Conservation (phyloP, 2,888 invertebrate genomes). For the Acrobasis consociella region DNA sequence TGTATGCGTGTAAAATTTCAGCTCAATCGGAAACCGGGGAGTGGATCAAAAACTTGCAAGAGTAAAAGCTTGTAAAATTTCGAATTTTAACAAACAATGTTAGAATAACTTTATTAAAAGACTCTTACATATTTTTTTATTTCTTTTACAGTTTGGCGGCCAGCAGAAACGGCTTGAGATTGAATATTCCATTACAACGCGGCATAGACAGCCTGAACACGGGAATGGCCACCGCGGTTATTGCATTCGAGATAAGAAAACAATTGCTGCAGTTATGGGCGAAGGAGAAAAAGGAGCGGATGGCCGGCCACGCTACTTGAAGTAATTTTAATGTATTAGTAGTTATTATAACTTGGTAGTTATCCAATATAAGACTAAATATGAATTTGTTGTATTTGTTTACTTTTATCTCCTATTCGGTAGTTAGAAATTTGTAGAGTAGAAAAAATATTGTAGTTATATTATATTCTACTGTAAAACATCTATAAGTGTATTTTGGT, state of each 20-base stretch:
- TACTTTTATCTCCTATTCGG: neutral
- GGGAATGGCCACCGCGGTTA: conserved; percentile 90
- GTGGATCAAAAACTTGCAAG: too few relatives aligned
- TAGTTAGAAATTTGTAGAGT: neutral
- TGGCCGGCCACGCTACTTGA: conserved; percentile 40
- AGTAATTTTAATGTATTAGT: conserved; percentile 11
- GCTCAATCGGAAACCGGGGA: too few relatives aligned
- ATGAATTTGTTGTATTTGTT: conserved; percentile 4
- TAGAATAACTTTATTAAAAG: too few relatives aligned
- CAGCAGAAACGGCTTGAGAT: conserved; percentile 81
- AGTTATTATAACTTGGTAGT: conserved; percentile 2
- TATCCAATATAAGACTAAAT: neutral
- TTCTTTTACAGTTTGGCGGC: conserved; percentile 76
- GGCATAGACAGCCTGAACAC: conserved; percentile 93
- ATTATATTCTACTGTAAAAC: neutral
- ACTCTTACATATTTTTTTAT: neutral
- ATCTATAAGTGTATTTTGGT: neutral
- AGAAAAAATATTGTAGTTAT: neutral
- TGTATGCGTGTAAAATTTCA: too few relatives aligned
- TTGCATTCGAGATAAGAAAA: conserved; percentile 91
- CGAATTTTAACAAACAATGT: too few relatives aligned
- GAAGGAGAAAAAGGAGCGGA: conserved; percentile 49
- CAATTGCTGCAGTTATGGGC: conserved; percentile 78
- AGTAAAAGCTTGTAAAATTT: too few relatives aligned
- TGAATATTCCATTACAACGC: conserved; percentile 90